phyloP scores from a whole-genome alignment of 2,888 invertebrate species.

The Anthrax anthrax region DNA sequence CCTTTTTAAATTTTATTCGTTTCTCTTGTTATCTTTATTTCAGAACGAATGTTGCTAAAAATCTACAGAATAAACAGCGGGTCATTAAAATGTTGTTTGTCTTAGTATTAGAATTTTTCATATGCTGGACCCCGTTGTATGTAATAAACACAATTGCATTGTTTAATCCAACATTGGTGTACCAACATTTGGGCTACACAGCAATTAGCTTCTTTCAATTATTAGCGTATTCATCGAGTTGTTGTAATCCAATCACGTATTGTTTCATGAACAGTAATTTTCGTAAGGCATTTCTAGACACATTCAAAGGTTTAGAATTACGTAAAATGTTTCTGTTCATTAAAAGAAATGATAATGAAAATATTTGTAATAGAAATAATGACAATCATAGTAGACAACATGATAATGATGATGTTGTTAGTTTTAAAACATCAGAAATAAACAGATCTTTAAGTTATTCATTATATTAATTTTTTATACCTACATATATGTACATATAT shows the following conservation, averaged over 20 bases:
- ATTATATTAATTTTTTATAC: too few relatives aligned
- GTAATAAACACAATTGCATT: slow-evolving; percentile 61
- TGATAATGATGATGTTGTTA: too few relatives aligned
- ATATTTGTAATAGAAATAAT: too few relatives aligned
- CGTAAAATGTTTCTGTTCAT: too few relatives aligned
- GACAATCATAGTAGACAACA: too few relatives aligned
- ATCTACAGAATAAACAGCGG: slow-evolving; percentile 29
- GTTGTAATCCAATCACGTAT: slow-evolving; percentile 83
- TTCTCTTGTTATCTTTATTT: background rate
- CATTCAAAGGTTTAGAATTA: slow-evolving; percentile 41
- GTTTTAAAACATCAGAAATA: too few relatives aligned
- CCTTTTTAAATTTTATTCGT: background rate
- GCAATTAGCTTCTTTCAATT: slow-evolving; percentile 60
- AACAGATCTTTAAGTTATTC: too few relatives aligned
- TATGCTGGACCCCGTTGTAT: slow-evolving; percentile 82
- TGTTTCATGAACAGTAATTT: slow-evolving; percentile 87
- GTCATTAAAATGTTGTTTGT: slow-evolving; percentile 81
- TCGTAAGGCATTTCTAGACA: slow-evolving; percentile 61
- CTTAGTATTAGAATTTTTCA: slow-evolving; percentile 80
- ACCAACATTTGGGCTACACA: slow-evolving; percentile 54
- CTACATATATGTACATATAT: too few relatives aligned
- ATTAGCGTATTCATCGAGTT: slow-evolving; percentile 67
- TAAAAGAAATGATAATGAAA: too few relatives aligned
- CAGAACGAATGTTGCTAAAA: slow-evolving; percentile 23
- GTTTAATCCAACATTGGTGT: slow-evolving; percentile 55